Percentiles rank a stretch among this genome's conserved stretches.
phyloP scores from a whole-genome alignment of 2,888 invertebrate genomes.

The Chloroclysta siterata region DNA sequence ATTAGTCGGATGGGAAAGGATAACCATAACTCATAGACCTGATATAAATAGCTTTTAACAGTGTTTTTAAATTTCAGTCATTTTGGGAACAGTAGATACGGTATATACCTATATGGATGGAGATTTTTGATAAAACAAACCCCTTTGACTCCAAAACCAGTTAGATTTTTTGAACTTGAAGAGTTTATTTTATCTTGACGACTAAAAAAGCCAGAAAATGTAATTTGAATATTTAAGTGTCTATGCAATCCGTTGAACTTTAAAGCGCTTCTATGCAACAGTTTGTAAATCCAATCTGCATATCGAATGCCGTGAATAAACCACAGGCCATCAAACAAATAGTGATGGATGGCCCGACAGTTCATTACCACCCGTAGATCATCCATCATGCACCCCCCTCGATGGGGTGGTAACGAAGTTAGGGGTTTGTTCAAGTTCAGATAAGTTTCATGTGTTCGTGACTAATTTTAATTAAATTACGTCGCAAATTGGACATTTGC shows the following conservation, averaged over 20 bases:
- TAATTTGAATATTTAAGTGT: too few species aligned
- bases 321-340: constrained; percentile 24
- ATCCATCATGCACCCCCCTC: constrained; percentile 43
- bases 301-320: constrained; percentile 14
- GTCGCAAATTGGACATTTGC: constrained; percentile 37
- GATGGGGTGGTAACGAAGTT: constrained; percentile 23
- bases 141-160: background rate
- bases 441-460: constrained; percentile 31
- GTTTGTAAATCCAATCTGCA: constrained; percentile 17
- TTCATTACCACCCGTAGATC: constrained; percentile 46
- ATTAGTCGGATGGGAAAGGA: too few species aligned
- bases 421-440: constrained; percentile 13
- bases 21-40: too few species aligned
- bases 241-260: background rate
- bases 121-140: background rate
- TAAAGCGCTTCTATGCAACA: background rate
- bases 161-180: background rate
- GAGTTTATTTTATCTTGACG: background rate
- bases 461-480: constrained; percentile 34
- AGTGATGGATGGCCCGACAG: constrained; percentile 48
- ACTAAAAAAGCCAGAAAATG: too few species aligned
- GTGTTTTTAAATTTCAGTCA: too few species aligned
- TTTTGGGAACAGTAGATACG: too few species aligned
- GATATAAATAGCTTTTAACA: background rate
- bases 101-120: too few species aligned